These are phyloP conservation scores for Cerastoderma edule DNA, from an alignment of 2,888 invertebrate genomes.

Conservation along the genomic window DNA sequence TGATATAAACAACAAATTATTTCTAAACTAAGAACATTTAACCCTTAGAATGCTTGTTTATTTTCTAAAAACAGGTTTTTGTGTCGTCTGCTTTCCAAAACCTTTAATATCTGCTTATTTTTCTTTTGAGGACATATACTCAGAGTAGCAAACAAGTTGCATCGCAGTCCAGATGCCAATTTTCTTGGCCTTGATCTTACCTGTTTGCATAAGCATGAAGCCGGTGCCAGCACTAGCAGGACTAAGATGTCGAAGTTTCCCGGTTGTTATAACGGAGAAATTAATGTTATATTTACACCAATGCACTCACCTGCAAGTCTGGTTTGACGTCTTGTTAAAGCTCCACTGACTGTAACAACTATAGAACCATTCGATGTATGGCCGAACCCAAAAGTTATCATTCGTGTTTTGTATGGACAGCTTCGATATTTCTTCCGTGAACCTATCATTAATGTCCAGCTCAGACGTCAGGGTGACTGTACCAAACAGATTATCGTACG, in stretches of 20 bases:
- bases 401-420: constrained; percentile 22
- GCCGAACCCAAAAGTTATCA: constrained; percentile 53
- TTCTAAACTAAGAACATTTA: background rate
- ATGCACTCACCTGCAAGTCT: constrained; percentile 47
- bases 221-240: too few relatives aligned
- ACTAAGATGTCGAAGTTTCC: background rate
- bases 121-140: too few relatives aligned
- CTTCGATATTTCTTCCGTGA: constrained; percentile 36
- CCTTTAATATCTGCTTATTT: too few relatives aligned
- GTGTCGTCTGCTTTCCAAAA: too few relatives aligned
- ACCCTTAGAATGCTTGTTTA: too few relatives aligned
- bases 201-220: too few relatives aligned
- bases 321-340: constrained; percentile 48
- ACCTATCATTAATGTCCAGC: constrained; percentile 43
- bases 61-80: too few relatives aligned
- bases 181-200: background rate
- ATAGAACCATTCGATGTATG: constrained; percentile 52
- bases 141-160: too few relatives aligned
- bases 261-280: background rate
- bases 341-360: constrained; percentile 63
- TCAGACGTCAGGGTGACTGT: constrained; percentile 52
- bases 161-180: background rate
- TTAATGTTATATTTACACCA: background rate
- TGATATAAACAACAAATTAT: too few relatives aligned
- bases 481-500: constrained; percentile 38